Evolutionary conservation across 2,113 vertebrate species (phyloP).

Genomic region (Embiotoca jacksoni): DNA sequence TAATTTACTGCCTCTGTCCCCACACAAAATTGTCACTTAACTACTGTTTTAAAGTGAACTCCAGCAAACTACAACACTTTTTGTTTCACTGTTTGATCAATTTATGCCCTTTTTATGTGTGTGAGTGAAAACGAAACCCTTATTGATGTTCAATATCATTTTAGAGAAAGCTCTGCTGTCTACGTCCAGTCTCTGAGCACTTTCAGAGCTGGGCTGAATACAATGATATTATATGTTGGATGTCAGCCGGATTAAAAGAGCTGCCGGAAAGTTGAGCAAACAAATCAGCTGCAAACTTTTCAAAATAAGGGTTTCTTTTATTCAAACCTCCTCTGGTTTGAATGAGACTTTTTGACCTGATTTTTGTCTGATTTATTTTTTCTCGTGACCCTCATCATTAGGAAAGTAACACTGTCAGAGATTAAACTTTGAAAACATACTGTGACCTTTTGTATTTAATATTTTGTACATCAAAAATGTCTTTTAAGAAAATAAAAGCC

Average conservation of each 20-base stretch:
- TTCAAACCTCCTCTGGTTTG: background rate
- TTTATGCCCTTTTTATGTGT: background rate
- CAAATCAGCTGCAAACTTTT: background rate
- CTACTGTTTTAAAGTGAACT: slow-evolving; percentile 4
- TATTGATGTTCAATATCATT: slow-evolving; percentile 44
- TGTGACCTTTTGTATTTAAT: background rate
- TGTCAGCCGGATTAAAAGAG: slow-evolving; percentile 28
- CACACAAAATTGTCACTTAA: slow-evolving; percentile 1
- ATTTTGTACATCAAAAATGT: background rate
- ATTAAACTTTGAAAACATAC: background rate
- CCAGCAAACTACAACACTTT: slow-evolving; percentile 4
- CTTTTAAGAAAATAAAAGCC: too few relatives aligned
- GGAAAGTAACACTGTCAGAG: background rate
- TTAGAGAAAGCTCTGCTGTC: slow-evolving; percentile 38
- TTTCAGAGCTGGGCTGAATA: slow-evolving; percentile 27
- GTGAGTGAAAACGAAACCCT: slow-evolving; percentile 19
- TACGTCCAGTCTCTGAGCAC: slow-evolving; percentile 23
- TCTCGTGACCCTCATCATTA: background rate
- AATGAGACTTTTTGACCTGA: slow-evolving; percentile 1
- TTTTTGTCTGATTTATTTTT: background rate
- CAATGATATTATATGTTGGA: slow-evolving; percentile 27
- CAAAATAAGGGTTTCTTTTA: background rate
- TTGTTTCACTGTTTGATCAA: slow-evolving; percentile 12
- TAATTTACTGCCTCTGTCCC: slow-evolving; percentile 27
- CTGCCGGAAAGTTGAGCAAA: slow-evolving; percentile 15